phyloP scores from a whole-genome alignment of 1,140 invertebrate species.

The Sarcophaga peregrina region DNA sequence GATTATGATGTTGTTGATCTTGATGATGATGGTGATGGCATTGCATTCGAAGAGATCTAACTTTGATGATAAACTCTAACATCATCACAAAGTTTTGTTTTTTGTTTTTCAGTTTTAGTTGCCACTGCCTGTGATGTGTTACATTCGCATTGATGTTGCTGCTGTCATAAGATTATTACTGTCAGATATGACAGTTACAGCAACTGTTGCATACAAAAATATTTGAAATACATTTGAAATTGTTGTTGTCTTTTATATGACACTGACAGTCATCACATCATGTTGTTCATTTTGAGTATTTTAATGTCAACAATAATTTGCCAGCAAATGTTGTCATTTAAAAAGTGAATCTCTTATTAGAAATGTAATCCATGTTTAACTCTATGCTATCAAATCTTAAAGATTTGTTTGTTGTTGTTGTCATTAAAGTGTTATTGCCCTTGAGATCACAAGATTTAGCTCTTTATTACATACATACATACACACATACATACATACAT shows the following conservation, averaged over 20 bases:
- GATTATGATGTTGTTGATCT: background rate
- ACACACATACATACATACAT: too few relatives aligned
- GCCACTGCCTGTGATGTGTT: background rate
- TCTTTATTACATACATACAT: too few relatives aligned
- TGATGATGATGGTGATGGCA: background rate
- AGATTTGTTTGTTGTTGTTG: too few relatives aligned
- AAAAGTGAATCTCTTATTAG: conserved; percentile 7
- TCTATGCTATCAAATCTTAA: too few relatives aligned
- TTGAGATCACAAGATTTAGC: too few relatives aligned
- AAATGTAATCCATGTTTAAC: too few relatives aligned
- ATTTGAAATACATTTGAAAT: conserved; percentile 5
- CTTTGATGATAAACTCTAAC: background rate
- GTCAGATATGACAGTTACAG: conserved; percentile 10
- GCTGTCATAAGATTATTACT: background rate
- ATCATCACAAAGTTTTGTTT: background rate
- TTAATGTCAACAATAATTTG: conserved; percentile 1
- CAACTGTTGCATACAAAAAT: conserved; percentile 5
- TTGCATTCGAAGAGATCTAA: background rate
- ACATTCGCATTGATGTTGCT: too few relatives aligned
- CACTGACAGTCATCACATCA: conserved; percentile 14
- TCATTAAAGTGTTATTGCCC: too few relatives aligned
- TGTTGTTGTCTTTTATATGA: background rate
- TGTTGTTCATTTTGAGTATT: background rate
- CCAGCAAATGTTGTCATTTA: background rate
- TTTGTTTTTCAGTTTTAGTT: background rate